phyloP scores from a whole-genome alignment of 2,113 vertebrate genomes.

The Austrofundulus limnaeus region DNA sequence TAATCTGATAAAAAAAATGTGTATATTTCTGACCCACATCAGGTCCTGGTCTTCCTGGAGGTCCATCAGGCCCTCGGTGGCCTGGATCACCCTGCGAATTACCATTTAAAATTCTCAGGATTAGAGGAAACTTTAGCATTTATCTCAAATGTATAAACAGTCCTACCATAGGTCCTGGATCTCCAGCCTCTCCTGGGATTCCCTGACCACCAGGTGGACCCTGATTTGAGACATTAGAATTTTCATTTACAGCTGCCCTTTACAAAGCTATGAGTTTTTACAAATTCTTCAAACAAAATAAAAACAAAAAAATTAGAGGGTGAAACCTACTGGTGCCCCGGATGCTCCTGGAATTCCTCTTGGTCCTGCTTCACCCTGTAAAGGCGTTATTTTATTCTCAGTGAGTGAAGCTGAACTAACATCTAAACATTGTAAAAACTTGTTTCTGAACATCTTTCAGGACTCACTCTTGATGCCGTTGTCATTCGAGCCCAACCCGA shows the following conservation, averaged over 20 bases:
- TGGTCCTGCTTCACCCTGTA: constrained; percentile 90
- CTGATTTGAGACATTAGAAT: constrained; percentile 61
- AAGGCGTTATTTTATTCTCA: neutral
- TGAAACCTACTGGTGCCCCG: constrained; percentile 84
- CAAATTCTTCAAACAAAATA: too few species aligned
- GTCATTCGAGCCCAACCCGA: constrained; percentile 81
- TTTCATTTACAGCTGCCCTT: too few species aligned
- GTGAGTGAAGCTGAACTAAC: neutral
- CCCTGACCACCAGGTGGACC: constrained; percentile 87
- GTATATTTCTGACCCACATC: constrained; percentile 83
- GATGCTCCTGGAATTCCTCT: constrained; percentile 87
- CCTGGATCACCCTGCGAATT: constrained; percentile 84
- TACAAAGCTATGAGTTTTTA: too few species aligned
- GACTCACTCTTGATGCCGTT: constrained; percentile 86
- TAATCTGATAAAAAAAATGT: neutral
- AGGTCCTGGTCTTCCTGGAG: constrained; percentile 88
- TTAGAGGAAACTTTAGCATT: neutral
- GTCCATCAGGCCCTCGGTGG: constrained; percentile 90
- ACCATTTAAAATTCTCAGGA: neutral
- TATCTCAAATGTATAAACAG: neutral
- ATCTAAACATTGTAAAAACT: neutral
- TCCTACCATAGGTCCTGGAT: constrained; percentile 89
- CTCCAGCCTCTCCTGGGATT: constrained; percentile 88
- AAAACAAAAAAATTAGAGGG: too few species aligned
- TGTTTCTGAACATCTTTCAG: neutral